Conservation (phyloP, 2,113 vertebrate species). For the Cercocebus atys region DNA sequence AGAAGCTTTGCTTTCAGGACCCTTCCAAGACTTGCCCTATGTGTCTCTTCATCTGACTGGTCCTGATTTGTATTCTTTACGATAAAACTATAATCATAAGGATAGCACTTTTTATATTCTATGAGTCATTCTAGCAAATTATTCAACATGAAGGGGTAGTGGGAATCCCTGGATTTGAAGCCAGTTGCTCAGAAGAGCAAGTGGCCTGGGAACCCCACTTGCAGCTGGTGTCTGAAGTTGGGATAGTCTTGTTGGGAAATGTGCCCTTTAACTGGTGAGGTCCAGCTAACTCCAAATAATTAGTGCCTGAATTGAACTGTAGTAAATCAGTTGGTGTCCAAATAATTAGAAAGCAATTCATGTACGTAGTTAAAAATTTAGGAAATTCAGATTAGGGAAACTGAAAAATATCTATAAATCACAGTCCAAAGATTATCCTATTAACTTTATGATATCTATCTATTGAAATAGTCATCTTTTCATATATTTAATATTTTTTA, state of each 20-base stretch:
- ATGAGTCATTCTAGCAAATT: neutral
- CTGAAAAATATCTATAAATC: neutral
- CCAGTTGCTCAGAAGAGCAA: neutral
- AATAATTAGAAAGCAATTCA: neutral
- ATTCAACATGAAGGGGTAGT: neutral
- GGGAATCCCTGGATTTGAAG: neutral
- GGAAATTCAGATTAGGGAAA: neutral
- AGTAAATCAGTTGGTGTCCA: neutral
- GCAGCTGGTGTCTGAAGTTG: neutral
- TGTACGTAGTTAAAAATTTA: neutral
- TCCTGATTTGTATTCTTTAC: neutral
- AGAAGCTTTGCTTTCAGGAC: neutral
- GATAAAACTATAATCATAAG: neutral
- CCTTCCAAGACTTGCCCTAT: neutral
- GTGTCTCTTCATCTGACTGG: neutral
- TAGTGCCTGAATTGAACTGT: neutral
- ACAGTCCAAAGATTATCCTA: neutral
- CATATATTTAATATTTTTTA: neutral
- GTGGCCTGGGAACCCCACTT: neutral
- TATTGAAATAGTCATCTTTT: neutral
- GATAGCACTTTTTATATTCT: neutral
- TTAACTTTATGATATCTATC: neutral
- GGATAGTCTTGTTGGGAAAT: neutral
- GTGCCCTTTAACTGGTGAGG: neutral
- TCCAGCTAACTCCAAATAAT: neutral